phyloP scores from a whole-genome alignment of 2,113 vertebrate species.

The Furnarius figulus region DNA sequence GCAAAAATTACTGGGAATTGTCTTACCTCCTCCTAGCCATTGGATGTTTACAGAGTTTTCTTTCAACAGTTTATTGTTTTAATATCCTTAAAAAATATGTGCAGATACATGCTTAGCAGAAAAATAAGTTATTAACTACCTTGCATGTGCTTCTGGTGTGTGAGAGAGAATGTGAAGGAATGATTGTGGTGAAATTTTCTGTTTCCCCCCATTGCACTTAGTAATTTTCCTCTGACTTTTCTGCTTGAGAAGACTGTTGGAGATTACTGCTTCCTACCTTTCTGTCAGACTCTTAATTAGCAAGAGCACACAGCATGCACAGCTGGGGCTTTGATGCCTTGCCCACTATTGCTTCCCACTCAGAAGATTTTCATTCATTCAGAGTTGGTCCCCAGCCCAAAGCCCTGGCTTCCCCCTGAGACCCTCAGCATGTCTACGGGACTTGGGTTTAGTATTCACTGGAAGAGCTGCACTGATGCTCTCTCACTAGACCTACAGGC shows the following conservation, averaged over 20 bases:
- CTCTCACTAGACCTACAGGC: constrained; percentile 64
- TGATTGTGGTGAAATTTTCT: background rate
- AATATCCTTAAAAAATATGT: background rate
- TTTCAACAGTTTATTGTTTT: background rate
- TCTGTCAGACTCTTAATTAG: constrained; percentile 45
- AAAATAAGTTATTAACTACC: background rate
- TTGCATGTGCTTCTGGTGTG: background rate
- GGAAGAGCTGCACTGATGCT: constrained; percentile 52
- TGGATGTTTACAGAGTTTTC: background rate
- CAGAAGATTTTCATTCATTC: constrained; percentile 70
- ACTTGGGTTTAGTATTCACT: constrained; percentile 52
- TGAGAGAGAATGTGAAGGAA: background rate
- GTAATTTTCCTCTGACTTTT: background rate
- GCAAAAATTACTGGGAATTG: background rate
- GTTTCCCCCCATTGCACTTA: background rate
- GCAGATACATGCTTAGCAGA: background rate
- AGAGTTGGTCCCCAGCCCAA: constrained; percentile 58
- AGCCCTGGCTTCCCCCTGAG: constrained; percentile 25
- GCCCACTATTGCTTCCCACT: constrained; percentile 28
- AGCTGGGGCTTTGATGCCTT: constrained; percentile 55
- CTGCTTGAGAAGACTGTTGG: background rate
- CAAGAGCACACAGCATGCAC: background rate
- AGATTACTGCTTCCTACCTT: constrained; percentile 33
- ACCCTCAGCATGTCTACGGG: constrained; percentile 46
- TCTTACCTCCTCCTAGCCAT: background rate